Conservation (phyloP, 2,888 invertebrate genomes). For the Pseudanteris insignis region DNA sequence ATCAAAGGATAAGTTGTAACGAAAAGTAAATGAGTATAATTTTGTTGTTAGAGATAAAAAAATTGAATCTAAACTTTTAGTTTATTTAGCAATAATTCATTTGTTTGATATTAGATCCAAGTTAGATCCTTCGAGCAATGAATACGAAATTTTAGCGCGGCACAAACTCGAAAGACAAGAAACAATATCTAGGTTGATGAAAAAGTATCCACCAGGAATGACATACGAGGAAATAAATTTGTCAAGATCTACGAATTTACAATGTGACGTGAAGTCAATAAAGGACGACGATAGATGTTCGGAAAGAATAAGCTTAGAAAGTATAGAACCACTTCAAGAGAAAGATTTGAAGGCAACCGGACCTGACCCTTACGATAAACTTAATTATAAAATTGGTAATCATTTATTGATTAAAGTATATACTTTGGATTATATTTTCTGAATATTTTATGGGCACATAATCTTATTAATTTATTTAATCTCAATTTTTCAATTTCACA, state of each 20-base stretch:
- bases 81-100: too few relatives aligned
- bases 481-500: background rate
- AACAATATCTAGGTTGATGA: slow-evolving; percentile 53
- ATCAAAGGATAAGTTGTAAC: too few relatives aligned
- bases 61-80: too few relatives aligned
- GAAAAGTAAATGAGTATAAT: too few relatives aligned
- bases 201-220: slow-evolving; percentile 63
- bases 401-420: too few relatives aligned
- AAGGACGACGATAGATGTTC: slow-evolving; percentile 53
- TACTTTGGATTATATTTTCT: too few relatives aligned
- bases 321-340: slow-evolving; percentile 62
- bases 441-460: too few relatives aligned
- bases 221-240: slow-evolving; percentile 64
- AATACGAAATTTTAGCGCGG: slow-evolving; percentile 64
- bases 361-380: slow-evolving; percentile 67
- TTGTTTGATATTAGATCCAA: slow-evolving; percentile 58
- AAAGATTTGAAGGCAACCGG: slow-evolving; percentile 65
- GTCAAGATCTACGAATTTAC: slow-evolving; percentile 53
- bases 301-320: slow-evolving; percentile 59
- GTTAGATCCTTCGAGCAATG: slow-evolving; percentile 62
- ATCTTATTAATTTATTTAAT: background rate
- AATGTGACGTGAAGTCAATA: slow-evolving; percentile 48
- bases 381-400: slow-evolving; percentile 66
- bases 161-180: slow-evolving; percentile 62
- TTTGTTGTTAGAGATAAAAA: too few relatives aligned